These are phyloP conservation scores for Ia io DNA, from an alignment of 2,113 vertebrate species.

Conservation along the genomic window DNA sequence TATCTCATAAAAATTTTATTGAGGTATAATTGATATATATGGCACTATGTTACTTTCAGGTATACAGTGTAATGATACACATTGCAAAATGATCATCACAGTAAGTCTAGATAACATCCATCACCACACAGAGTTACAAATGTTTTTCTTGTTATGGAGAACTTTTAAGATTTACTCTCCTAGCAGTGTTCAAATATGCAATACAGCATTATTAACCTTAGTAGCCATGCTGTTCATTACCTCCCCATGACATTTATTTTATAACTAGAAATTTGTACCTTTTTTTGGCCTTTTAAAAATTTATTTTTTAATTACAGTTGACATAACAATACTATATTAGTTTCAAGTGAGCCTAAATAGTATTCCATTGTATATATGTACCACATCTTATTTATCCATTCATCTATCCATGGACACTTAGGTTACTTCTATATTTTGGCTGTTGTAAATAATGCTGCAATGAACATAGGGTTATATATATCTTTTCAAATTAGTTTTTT, in stretches of 20 bases:
- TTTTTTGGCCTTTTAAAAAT: not conserved
- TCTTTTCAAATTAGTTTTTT: not conserved
- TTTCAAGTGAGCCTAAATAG: not conserved
- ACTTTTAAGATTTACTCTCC: not conserved
- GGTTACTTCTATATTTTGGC: not conserved
- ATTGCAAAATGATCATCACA: not conserved
- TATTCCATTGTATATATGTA: not conserved
- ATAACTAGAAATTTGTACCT: not conserved
- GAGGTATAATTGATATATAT: not conserved
- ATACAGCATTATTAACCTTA: not conserved
- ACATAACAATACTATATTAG: not conserved
- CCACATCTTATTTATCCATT: not conserved
- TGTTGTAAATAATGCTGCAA: not conserved
- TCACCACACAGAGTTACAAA: not conserved
- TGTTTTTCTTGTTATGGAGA: not conserved
- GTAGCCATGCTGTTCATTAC: not conserved
- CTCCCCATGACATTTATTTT: not conserved
- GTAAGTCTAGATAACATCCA: not conserved
- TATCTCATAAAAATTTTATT: not conserved
- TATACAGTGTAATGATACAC: not conserved
- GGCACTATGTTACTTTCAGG: not conserved
- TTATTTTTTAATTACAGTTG: not conserved
- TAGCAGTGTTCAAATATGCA: not conserved
- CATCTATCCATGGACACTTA: not conserved
- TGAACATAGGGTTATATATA: not conserved